Conservation (phyloP, 2,888 invertebrate species). For the Sarcophaga subvicina region DNA sequence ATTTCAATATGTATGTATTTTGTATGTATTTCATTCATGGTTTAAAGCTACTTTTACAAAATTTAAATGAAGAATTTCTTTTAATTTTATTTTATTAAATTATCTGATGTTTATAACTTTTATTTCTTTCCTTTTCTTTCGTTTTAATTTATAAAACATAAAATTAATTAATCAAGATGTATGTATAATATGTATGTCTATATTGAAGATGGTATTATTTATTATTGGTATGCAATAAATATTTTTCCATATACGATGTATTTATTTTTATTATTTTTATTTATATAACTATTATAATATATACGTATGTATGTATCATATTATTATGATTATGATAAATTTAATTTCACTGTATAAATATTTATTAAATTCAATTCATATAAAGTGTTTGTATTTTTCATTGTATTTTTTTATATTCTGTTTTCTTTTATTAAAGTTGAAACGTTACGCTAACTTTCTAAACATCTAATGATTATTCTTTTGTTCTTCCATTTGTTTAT, state of each 20-base stretch:
- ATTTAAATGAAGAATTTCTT: not conserved
- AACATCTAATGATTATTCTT: constrained; percentile 36
- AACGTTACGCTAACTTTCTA: constrained; percentile 27
- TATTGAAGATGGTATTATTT: not conserved
- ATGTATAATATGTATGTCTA: not conserved
- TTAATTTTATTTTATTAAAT: too few species aligned
- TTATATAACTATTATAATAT: constrained; percentile 27
- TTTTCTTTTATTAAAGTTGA: constrained; percentile 12
- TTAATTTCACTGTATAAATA: not conserved
- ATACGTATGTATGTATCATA: constrained; percentile 23
- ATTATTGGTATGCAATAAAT: not conserved
- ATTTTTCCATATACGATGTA: not conserved
- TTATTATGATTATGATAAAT: constrained; percentile 40
- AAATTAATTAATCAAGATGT: not conserved
- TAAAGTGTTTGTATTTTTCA: not conserved
- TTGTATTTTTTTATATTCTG: not conserved
- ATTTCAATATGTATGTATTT: too few species aligned
- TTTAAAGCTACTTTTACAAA: not conserved
- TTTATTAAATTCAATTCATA: not conserved
- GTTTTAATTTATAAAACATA: not conserved
- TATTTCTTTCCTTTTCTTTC: too few species aligned
- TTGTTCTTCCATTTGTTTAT: not conserved
- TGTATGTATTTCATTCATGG: not conserved
- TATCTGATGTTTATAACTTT: not conserved
- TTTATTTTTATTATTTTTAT: constrained; percentile 21